Base-by-base conservation (phyloP, 2,113 vertebrate genomes). In the Empidonax traillii region DNA sequence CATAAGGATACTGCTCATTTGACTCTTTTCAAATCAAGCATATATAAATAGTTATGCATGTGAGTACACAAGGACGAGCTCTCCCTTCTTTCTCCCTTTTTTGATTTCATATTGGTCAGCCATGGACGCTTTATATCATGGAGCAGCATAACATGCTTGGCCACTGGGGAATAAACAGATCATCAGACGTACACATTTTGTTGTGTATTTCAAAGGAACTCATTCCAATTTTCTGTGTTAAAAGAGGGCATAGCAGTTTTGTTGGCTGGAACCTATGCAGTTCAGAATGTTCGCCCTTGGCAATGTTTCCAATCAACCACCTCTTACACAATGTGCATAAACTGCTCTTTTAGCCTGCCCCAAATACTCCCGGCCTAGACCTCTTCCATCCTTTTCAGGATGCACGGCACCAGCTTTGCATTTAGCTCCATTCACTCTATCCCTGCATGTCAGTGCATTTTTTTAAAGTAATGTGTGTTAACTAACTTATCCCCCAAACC, bases 361-460 rank as follows among this genome's bases (percentile, higher is more conserved):
- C 52, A 72, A 80, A 46, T n/a, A 71, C 43, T 92, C 86, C 75
- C 59, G 85, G 63, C 56, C 90, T 84, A 95, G 91, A 92, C 67
- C 55, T 75, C 61, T 93, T 89, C 81, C 66, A 85, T 80, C 77
- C 31, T 72, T 95, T 75, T 79, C 51, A 78, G 53, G 66, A 93
- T 90, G 87, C 89, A 69, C 43, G 90, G 86, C 94, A 94, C 41
- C 33, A 92, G 31, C 80, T 87, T 80, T 56, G 74, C 89, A 10
- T 91, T 96, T 89, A 77, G 55, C 56, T 97, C 63, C 47, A 33
- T 93, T 89, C 65, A 77, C 80, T 97, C n/a, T 87, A 96, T 96
- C 69, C 62, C 75, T 96, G 84, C 85, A 91, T 68, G 63, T 46
- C 89, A 97, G 65, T 81, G 79, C 86, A 53, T 75, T 82, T 89